Conservation (phyloP, 2,113 vertebrate genomes). For the Microtus pennsylvanicus region DNA sequence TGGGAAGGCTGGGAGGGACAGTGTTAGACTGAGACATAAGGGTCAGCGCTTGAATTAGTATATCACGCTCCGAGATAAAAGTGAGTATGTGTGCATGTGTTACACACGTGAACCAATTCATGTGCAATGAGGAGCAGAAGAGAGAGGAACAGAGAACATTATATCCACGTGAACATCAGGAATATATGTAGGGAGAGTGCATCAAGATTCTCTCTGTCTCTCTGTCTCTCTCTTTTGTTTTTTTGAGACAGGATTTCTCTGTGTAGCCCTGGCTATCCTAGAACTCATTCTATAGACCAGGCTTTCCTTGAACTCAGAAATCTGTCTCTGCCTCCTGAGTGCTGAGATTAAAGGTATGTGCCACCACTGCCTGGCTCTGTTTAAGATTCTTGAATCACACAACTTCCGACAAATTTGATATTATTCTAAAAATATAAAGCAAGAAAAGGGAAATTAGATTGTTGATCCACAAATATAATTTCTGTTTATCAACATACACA, state of each 20-base stretch:
- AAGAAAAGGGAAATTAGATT: neutral
- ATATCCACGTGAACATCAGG: accelerated
- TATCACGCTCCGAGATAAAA: neutral
- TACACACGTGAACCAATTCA: neutral
- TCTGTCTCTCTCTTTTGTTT: neutral
- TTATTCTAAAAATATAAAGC: neutral
- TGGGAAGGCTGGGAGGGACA: neutral
- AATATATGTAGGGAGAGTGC: accelerated
- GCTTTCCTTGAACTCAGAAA: neutral
- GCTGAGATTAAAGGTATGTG: neutral
- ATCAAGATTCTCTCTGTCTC: neutral
- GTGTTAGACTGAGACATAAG: accelerated
- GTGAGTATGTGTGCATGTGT: accelerated
- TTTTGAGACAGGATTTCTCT: neutral
- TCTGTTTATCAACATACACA: neutral
- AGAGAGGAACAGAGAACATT: no score
- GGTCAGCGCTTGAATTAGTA: accelerated
- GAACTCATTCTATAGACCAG: neutral
- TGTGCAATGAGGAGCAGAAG: accelerated
- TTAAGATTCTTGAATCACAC: neutral
- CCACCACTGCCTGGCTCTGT: neutral
- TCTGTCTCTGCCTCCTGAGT: neutral
- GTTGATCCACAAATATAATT: neutral
- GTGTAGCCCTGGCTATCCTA: neutral
- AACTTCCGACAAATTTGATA: neutral